Percentiles rank a stretch among this genome's conserved stretches.
Evolutionary conservation across 2,888 invertebrate species (phyloP).

Genomic region (Apodemia mormo): DNA sequence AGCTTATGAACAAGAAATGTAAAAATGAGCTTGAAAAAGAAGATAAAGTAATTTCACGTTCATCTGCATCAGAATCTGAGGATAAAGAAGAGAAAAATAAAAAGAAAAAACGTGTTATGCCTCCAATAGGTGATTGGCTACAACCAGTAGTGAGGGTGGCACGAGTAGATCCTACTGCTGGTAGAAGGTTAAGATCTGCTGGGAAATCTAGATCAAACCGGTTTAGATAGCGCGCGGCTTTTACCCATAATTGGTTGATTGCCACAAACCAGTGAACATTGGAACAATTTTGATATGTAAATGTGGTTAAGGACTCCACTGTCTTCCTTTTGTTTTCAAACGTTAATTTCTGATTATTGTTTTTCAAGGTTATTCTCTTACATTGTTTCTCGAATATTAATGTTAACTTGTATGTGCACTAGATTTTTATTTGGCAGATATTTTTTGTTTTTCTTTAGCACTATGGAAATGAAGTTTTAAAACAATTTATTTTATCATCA

Average conservation of each 20-base stretch:
- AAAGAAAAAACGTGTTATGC: slow-evolving; percentile 57
- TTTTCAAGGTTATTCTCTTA: not conserved
- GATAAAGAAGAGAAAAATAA: slow-evolving; percentile 50
- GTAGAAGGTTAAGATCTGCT: slow-evolving; percentile 61
- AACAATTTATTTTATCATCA: not conserved
- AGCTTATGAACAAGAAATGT: slow-evolving; percentile 23
- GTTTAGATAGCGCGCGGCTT: slow-evolving; percentile 53
- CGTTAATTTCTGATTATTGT: not conserved
- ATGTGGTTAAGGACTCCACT: slow-evolving; percentile 10
- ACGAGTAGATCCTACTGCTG: slow-evolving; percentile 77
- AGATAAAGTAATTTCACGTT: slow-evolving; percentile 43
- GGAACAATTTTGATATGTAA: slow-evolving; percentile 27
- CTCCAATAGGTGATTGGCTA: slow-evolving; percentile 66
- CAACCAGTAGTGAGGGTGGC: slow-evolving; percentile 86
- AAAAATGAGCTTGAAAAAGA: slow-evolving; percentile 44
- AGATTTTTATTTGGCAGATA: slow-evolving; percentile 11
- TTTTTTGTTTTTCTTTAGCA: not conserved
- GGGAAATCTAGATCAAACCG: slow-evolving; percentile 44
- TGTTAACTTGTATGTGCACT: not conserved
- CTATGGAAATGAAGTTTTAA: not conserved
- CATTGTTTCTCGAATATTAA: slow-evolving; percentile 6
- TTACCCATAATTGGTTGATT: slow-evolving; percentile 32
- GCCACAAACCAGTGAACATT: slow-evolving; percentile 23
- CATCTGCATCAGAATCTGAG: slow-evolving; percentile 54
- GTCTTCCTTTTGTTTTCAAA: slow-evolving; percentile 5